Evolutionary conservation across 2,888 invertebrate genomes (phyloP).

Genomic region (Diarsia brunnea): DNA sequence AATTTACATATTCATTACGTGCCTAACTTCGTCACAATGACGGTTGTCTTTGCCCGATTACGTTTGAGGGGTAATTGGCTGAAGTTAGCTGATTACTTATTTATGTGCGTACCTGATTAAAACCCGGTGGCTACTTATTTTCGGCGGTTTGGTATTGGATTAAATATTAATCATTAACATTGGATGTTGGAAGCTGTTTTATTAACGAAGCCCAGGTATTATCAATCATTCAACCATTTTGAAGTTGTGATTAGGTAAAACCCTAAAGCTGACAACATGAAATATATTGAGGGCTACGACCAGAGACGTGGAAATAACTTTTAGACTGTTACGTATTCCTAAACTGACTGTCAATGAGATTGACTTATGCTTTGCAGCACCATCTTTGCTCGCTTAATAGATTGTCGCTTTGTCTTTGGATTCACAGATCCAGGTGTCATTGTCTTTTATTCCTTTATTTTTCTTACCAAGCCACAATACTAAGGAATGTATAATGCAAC

Average conservation of each 20-base stretch:
- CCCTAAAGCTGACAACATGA: not conserved
- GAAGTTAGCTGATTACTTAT: constrained; percentile 50
- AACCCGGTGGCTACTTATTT: constrained; percentile 37
- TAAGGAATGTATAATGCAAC: too few species aligned
- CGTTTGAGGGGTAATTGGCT: constrained; percentile 48
- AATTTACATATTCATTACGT: constrained; percentile 65
- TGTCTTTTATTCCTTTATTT: not conserved
- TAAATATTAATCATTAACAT: constrained; percentile 39
- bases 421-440: not conserved
- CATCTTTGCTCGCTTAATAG: not conserved
- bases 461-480: not conserved
- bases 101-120: constrained; percentile 46
- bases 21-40: constrained; percentile 40
- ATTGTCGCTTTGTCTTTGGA: not conserved
- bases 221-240: constrained; percentile 1
- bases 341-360: not conserved
- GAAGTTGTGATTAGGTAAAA: not conserved
- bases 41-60: constrained; percentile 53
- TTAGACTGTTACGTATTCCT: not conserved
- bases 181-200: not conserved
- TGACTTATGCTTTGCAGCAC: not conserved
- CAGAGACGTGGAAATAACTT: not conserved
- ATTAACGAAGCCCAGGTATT: not conserved
- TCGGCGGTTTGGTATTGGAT: constrained; percentile 24
- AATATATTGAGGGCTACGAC: not conserved